Base-by-base conservation (phyloP, 2,797 vertebrate genomes). In the Merluccius polli region DNA sequence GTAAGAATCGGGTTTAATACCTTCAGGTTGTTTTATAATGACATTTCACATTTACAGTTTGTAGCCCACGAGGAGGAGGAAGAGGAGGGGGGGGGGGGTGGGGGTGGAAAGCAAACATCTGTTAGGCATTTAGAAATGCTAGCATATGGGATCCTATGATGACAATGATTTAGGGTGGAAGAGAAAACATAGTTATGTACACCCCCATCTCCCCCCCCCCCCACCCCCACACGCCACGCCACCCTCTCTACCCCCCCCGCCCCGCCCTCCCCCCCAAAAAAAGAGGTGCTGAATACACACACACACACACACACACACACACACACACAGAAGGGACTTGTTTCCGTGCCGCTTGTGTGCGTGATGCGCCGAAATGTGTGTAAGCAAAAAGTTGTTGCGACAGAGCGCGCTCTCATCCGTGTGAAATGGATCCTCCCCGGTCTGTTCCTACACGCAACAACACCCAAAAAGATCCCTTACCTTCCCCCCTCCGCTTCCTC, bases 91-190 rank as follows among this genome's bases (percentile, higher is more conserved):
- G 85, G 91, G 90, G 92, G 87, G 93, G 93, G 91, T 78, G 83
- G 79, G 78, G 87, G 81, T 83, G 78, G 83, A 88, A 90, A 91
- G 84, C 82, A 89, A 92, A 89, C 90, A 94, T 93, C 86, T 94
- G 94, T 91, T 93, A 91, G 86, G 89, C 85, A 81, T 93, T 92
- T 77, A 79, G 82, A 76, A 84, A 79, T 84, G 85, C 89, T 88
- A 89, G 85, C 85, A 82, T 75, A 89, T 83, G 84, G 85, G 82
- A 89, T 89, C 85, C 84, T 88, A 85, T 88, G 87, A 92, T 92
- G 89, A 93, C 90, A 93, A 80, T 82, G 88, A 91, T 82, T 83
- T 82, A 90, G 87, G 70, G 74, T 79, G 79, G 79, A 85, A 81
- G 81, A 81, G 81, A 85, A 76, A 82, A 89, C 85, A 81, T 87